These are phyloP conservation scores for Misgurnus anguillicaudatus DNA, from an alignment of 2,113 vertebrate genomes.

Conservation along the genomic window DNA sequence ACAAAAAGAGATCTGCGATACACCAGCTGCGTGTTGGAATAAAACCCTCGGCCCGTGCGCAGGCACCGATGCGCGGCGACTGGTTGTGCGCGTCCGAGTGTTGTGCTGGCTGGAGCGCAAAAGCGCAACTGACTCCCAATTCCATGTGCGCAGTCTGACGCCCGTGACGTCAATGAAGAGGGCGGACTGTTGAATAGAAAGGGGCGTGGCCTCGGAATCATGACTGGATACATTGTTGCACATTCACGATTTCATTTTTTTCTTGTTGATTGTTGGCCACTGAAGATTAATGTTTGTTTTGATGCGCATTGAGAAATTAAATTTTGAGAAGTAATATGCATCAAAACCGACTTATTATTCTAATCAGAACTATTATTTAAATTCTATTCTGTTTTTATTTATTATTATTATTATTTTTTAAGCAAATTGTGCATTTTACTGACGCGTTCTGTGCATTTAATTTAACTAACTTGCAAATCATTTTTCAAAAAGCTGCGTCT, in stretches of 20 bases:
- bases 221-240: background rate
- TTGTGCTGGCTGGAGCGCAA: conserved; percentile 20
- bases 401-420: background rate
- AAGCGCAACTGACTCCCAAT: conserved; percentile 67
- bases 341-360: too few relatives aligned
- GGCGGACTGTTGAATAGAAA: background rate
- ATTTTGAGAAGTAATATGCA: too few relatives aligned
- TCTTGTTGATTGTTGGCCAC: background rate
- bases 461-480: too few relatives aligned
- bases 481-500: too few relatives aligned
- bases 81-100: conserved; percentile 7
- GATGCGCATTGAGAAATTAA: too few relatives aligned
- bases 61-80: conserved; percentile 4
- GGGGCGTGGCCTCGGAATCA: background rate
- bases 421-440: too few relatives aligned
- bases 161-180: conserved; percentile 69
- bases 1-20: background rate
- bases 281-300: background rate
- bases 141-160: conserved; percentile 78
- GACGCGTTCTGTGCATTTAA: too few relatives aligned
- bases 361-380: too few relatives aligned
- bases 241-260: background rate
- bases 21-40: background rate
- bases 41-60: conserved; percentile 8
- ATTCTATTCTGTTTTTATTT: background rate